Evolutionary conservation across 2,797 vertebrate genomes (phyloP).

Genomic region (Danio choprae): DNA sequence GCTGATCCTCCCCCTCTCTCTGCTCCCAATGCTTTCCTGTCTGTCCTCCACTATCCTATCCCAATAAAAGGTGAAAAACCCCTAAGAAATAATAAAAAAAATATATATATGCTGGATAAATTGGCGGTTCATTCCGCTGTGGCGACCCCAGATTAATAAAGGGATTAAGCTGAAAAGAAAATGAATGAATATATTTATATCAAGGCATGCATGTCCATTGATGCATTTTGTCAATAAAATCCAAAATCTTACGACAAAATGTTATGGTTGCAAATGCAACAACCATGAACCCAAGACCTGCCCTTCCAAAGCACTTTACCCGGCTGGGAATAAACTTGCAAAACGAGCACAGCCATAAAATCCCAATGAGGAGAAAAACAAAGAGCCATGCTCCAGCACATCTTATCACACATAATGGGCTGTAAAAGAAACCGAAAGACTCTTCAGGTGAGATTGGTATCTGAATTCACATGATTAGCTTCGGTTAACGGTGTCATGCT

Average conservation of each 20-base stretch:
- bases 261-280: neutral
- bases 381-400: constrained; percentile 48
- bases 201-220: too few relatives aligned
- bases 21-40: too few relatives aligned
- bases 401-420: constrained; percentile 56
- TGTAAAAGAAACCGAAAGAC: constrained; percentile 53
- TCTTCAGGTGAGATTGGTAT: constrained; percentile 21
- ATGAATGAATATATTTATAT: too few relatives aligned
- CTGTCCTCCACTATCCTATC: too few relatives aligned
- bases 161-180: too few relatives aligned
- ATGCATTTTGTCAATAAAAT: too few relatives aligned
- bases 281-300: constrained; percentile 17
- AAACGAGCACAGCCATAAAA: constrained; percentile 51
- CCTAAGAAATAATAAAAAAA: too few relatives aligned
- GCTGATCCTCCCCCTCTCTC: too few relatives aligned
- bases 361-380: constrained; percentile 31
- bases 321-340: constrained; percentile 49
- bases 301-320: neutral
- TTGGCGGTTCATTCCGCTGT: too few relatives aligned
- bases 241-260: neutral
- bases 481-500: constrained; percentile 15
- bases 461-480: constrained; percentile 32
- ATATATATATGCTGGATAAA: too few relatives aligned
- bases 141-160: too few relatives aligned
- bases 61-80: too few relatives aligned